phyloP scores from a whole-genome alignment of 2,888 invertebrate genomes.

The Rotaria socialis region DNA sequence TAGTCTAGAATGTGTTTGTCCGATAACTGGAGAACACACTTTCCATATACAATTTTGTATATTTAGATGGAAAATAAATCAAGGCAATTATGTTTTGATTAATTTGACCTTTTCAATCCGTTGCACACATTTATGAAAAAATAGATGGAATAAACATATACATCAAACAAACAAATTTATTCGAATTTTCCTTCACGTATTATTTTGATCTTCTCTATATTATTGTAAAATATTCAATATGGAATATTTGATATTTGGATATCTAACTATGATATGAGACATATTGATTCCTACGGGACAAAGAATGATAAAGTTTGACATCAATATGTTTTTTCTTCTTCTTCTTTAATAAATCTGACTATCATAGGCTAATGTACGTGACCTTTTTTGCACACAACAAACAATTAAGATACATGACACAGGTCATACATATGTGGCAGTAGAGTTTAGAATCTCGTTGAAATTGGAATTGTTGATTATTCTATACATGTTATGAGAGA shows the following conservation, averaged over 20 bases:
- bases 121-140: not conserved
- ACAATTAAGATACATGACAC: not conserved
- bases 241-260: not conserved
- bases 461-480: too few relatives aligned
- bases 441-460: too few relatives aligned
- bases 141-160: too few relatives aligned
- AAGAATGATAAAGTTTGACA: not conserved
- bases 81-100: not conserved
- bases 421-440: not conserved
- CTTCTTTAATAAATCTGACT: not conserved
- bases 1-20: not conserved
- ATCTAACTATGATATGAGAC: not conserved
- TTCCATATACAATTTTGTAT: not conserved
- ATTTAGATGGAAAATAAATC: not conserved
- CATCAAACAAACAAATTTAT: too few relatives aligned
- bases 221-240: too few relatives aligned
- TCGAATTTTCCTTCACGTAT: too few relatives aligned
- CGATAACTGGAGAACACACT: not conserved
- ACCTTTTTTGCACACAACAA: not conserved
- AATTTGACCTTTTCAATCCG: not conserved
- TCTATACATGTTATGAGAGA: too few relatives aligned
- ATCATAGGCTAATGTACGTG: not conserved
- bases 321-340: not conserved
- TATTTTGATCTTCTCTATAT: too few relatives aligned
- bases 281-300: not conserved